Conservation (phyloP, 2,888 invertebrate species). For the Tyria jacobaeae region DNA sequence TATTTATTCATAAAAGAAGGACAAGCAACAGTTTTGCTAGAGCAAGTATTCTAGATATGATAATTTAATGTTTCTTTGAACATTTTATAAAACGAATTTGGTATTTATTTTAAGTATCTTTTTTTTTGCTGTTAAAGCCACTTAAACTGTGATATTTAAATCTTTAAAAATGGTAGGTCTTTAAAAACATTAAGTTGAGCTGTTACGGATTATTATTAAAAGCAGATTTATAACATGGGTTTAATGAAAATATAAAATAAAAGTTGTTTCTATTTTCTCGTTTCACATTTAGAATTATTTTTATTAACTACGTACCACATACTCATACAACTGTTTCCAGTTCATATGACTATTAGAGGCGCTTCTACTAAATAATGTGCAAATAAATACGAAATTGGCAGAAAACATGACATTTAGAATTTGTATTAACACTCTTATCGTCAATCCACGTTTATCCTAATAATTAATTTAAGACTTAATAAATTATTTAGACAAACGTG, state of each 20-base stretch:
- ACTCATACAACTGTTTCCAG: no score
- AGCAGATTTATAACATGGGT: conserved; percentile 27
- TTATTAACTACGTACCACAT: no score
- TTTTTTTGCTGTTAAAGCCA: conserved; percentile 11
- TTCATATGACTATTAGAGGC: no score
- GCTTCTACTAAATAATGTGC: no score
- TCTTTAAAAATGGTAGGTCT: conserved; percentile 27
- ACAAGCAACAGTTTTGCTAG: conserved; percentile 5
- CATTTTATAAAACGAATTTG: neutral
- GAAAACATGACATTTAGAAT: no score
- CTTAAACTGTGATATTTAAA: conserved; percentile 24
- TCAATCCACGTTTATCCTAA: no score
- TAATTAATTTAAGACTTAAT: no score
- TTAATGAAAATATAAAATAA: conserved; percentile 12
- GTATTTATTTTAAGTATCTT: neutral
- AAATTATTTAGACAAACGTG: no score
- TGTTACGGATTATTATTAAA: conserved; percentile 24
- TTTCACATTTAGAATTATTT: neutral
- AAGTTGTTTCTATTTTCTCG: neutral
- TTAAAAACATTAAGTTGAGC: conserved; percentile 20
- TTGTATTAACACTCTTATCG: no score
- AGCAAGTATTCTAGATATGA: conserved; percentile 4
- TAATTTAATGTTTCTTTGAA: conserved; percentile 10
- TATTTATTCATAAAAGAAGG: conserved; percentile 17
- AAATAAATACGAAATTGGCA: no score